phyloP scores from a whole-genome alignment of 2,113 vertebrate genomes.

The Ciconia stormi region DNA sequence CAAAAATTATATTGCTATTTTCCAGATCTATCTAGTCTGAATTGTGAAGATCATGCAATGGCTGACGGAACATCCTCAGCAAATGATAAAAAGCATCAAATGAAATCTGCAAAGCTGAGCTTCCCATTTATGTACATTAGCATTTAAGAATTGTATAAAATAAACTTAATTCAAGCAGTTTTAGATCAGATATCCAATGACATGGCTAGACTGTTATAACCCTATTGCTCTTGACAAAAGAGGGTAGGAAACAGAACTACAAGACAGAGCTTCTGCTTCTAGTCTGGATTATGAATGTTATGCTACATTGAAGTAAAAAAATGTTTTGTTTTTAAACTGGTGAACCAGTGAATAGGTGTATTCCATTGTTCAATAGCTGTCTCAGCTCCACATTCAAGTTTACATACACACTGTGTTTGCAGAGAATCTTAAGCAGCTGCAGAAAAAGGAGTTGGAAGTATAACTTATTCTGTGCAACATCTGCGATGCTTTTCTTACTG shows the following conservation, averaged over 20 bases:
- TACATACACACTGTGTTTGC: background rate
- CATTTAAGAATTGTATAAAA: background rate
- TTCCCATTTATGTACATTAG: background rate
- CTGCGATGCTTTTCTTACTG: background rate
- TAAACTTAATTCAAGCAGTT: background rate
- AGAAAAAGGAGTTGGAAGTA: background rate
- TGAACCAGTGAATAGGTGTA: no score
- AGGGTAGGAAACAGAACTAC: background rate
- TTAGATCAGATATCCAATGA: background rate
- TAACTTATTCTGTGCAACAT: background rate
- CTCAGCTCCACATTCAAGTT: background rate
- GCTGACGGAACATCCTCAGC: background rate
- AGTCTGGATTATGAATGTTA: background rate
- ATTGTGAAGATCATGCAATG: background rate
- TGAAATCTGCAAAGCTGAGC: background rate
- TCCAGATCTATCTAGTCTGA: background rate
- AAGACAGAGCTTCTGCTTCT: background rate
- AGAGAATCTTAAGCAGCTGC: background rate
- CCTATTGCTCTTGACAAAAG: background rate
- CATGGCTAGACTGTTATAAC: background rate
- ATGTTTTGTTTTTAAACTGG: background rate
- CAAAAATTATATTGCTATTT: background rate
- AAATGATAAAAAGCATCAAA: background rate
- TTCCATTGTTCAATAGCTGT: background rate
- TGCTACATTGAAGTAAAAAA: background rate